phyloP scores from a whole-genome alignment of 1,140 invertebrate genomes.

The Charaxes varanes region DNA sequence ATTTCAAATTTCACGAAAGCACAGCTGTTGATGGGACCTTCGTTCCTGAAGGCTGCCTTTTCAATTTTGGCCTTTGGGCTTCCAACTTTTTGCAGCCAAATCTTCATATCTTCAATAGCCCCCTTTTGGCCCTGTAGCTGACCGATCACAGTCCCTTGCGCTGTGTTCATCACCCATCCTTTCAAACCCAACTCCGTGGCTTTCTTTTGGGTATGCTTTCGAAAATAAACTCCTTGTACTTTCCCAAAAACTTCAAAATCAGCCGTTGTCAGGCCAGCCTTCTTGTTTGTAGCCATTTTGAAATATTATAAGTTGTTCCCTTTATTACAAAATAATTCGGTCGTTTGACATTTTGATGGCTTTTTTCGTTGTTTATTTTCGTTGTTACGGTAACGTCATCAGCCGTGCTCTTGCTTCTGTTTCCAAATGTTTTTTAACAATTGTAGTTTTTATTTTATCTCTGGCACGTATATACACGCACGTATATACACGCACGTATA shows the following conservation, averaged over 20 bases:
- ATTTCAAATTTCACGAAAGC: slow-evolving; percentile 55
- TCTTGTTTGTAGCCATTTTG: slow-evolving; percentile 35
- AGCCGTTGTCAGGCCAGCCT: slow-evolving; percentile 28
- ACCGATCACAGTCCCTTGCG: slow-evolving; percentile 77
- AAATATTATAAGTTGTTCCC: slow-evolving; percentile 2
- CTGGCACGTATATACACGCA: too few species aligned
- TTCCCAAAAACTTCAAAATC: slow-evolving; percentile 76
- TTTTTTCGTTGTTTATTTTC: slow-evolving; percentile 25
- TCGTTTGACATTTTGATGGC: slow-evolving; percentile 19
- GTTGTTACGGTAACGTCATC: slow-evolving; percentile 32
- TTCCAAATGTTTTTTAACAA: too few species aligned
- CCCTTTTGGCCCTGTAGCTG: slow-evolving; percentile 75
- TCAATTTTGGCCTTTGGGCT: slow-evolving; percentile 78
- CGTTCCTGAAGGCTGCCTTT: slow-evolving; percentile 75
- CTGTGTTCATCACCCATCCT: slow-evolving; percentile 82
- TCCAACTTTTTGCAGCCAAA: slow-evolving; percentile 76
- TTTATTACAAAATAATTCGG: background rate
- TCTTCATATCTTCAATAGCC: slow-evolving; percentile 76
- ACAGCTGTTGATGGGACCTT: slow-evolving; percentile 38
- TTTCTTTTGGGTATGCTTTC: slow-evolving; percentile 77
- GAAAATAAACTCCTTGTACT: slow-evolving; percentile 76
- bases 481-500: too few species aligned
- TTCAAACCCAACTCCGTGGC: slow-evolving; percentile 74
- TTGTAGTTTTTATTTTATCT: too few species aligned
- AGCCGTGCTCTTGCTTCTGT: too few species aligned